Percentiles rank a stretch among this genome's conserved stretches.
Conservation (phyloP, 2,797 vertebrate species). For the Cheirogaleus major region DNA sequence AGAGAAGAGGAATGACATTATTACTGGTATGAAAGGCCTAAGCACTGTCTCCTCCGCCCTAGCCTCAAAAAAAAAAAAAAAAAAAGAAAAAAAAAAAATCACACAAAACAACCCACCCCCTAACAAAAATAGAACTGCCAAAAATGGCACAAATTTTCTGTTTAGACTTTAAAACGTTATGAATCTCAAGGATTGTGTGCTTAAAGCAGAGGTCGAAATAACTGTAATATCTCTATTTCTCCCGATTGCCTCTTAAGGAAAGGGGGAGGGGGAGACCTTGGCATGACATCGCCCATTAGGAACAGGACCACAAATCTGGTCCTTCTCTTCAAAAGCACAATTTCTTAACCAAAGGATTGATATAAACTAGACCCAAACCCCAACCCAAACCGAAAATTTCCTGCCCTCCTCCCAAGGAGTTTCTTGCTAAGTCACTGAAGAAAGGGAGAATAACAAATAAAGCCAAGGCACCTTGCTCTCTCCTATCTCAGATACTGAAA, state of each 20-base stretch:
- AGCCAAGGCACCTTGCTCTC: constrained; percentile 44
- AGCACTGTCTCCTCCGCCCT: constrained; percentile 59
- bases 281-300: constrained; percentile 75
- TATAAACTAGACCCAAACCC: neutral
- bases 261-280: constrained; percentile 13
- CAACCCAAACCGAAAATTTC: constrained; percentile 67
- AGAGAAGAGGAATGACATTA: constrained; percentile 72
- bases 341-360: constrained; percentile 45
- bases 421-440: constrained; percentile 85
- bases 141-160: constrained; percentile 54
- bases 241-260: constrained; percentile 18
- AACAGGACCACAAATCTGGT: constrained; percentile 65
- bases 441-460: constrained; percentile 60
- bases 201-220: constrained; percentile 44
- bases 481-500: neutral
- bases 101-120: constrained; percentile 67
- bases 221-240: constrained; percentile 59
- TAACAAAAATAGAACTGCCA: constrained; percentile 59
- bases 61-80: constrained; percentile 42
- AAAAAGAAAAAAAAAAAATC: constrained; percentile 39
- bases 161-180: constrained; percentile 51
- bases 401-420: constrained; percentile 51
- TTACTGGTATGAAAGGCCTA: constrained; percentile 78
- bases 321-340: constrained; percentile 53
- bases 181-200: constrained; percentile 25